These are phyloP conservation scores for Tethya wilhelma DNA, from an alignment of 37 sponge, comb jelly and placozoan species.

Conservation along the genomic window DNA sequence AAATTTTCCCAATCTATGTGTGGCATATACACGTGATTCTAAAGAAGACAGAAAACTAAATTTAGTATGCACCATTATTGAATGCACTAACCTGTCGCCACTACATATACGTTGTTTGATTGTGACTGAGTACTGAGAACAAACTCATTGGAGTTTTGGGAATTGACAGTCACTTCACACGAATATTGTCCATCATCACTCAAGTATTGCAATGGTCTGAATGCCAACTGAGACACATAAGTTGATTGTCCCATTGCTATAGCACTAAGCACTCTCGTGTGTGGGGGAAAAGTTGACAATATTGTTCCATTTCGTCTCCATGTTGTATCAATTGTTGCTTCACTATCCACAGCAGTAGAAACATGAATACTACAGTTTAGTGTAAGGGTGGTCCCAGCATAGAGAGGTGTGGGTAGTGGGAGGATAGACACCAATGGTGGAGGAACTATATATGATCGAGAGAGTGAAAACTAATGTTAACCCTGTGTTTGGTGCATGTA, in stretches of 20 bases:
- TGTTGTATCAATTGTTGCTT: neutral
- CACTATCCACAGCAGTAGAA: conserved; percentile 4
- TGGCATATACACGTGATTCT: too few relatives aligned
- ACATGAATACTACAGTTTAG: conserved; percentile 7
- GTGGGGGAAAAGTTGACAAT: neutral
- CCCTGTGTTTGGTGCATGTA: neutral
- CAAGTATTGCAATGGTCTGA: neutral
- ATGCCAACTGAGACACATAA: neutral
- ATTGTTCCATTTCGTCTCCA: neutral
- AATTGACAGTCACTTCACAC: conserved; percentile 12
- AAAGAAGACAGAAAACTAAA: too few relatives aligned
- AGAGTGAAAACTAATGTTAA: too few relatives aligned
- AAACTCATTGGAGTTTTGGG: neutral
- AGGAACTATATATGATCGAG: conserved; percentile 27
- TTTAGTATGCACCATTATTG: too few relatives aligned
- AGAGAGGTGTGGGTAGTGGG: neutral
- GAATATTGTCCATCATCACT: conserved; percentile 9
- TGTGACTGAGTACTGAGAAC: neutral
- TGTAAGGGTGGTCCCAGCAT: conserved; percentile 1
- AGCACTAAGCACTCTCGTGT: neutral
- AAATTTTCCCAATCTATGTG: too few relatives aligned
- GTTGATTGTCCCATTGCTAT: neutral
- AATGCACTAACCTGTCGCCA: too few relatives aligned
- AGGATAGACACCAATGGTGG: neutral
- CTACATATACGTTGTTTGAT: conserved; percentile 6